phyloP scores from a whole-genome alignment of 2,888 invertebrate species.

The Carterocephalus palaemon region DNA sequence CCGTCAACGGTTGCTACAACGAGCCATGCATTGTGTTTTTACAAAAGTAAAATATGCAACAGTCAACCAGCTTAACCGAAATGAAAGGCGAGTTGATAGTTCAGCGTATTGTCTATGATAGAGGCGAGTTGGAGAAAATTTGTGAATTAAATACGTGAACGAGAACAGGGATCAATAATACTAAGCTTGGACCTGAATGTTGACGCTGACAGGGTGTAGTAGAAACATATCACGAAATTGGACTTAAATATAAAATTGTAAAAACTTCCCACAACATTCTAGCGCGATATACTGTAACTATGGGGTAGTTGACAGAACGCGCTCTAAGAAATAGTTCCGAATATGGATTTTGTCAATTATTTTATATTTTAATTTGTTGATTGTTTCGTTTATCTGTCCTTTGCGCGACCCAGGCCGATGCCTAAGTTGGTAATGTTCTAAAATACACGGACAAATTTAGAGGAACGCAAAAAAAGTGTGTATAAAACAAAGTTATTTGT shows the following conservation, averaged over 20 bases:
- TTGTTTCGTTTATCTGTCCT: constrained; percentile 18
- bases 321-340: background rate
- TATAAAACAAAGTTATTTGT: too few relatives aligned
- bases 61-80: background rate
- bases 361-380: constrained; percentile 17
- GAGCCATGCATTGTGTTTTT: too few relatives aligned
- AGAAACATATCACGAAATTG: constrained; percentile 64
- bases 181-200: constrained; percentile 54
- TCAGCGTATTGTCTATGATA: constrained; percentile 15
- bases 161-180: constrained; percentile 56
- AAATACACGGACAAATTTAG: too few relatives aligned
- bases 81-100: background rate
- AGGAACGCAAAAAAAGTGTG: too few relatives aligned
- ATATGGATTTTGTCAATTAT: constrained; percentile 33
- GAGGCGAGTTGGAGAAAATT: constrained; percentile 4
- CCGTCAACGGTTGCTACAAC: background rate
- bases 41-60: too few relatives aligned
- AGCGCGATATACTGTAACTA: too few relatives aligned
- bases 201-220: constrained; percentile 65
- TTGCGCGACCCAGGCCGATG: constrained; percentile 57
- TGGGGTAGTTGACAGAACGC: background rate
- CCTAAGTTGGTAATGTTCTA: constrained; percentile 44
- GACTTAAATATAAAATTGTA: constrained; percentile 38
- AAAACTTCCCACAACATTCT: constrained; percentile 6
- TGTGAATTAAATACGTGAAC: constrained; percentile 10